These are phyloP conservation scores for Drosophila emarginata DNA, from an alignment of 2,888 invertebrate genomes.

Conservation along the genomic window DNA sequence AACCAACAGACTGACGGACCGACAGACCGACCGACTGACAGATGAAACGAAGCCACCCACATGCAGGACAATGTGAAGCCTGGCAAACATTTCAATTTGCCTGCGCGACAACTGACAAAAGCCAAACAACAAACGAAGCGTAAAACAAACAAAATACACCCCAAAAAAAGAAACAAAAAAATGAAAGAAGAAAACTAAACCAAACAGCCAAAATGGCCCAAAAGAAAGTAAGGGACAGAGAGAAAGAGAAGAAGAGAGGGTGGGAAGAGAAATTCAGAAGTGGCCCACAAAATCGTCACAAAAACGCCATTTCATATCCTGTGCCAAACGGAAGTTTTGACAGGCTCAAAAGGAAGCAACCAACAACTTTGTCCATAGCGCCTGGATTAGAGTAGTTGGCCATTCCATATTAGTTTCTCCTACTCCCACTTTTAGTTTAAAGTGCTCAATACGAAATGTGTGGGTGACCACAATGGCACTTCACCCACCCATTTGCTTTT, in stretches of 20 bases:
- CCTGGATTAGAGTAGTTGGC: constrained; percentile 44
- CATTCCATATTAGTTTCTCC: constrained; percentile 37
- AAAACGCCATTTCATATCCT: constrained; percentile 70
- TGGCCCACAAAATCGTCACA: constrained; percentile 75
- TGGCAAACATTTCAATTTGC: constrained; percentile 77
- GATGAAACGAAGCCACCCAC: constrained; percentile 1
- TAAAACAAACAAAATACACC: constrained; percentile 17
- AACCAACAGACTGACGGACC: neutral
- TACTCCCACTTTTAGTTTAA: constrained; percentile 42
- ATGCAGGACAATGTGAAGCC: constrained; percentile 27
- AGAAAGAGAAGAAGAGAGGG: neutral
- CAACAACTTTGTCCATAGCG: constrained; percentile 36
- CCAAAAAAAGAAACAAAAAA: constrained; percentile 13
- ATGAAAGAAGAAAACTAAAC: constrained; percentile 18
- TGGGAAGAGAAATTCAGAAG: constrained; percentile 49
- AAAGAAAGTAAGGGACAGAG: neutral
- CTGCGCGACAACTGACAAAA: constrained; percentile 61
- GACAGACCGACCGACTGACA: neutral
- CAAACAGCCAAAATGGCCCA: neutral
- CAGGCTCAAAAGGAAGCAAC: constrained; percentile 47
- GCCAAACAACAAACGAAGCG: constrained; percentile 58
- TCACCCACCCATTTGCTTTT: neutral
- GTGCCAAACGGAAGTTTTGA: constrained; percentile 60
- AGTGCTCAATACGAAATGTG: constrained; percentile 27
- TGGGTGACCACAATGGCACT: neutral